These are phyloP conservation scores for Cyprinus carpio DNA, from an alignment of 2,113 vertebrate species.

Conservation along the genomic window DNA sequence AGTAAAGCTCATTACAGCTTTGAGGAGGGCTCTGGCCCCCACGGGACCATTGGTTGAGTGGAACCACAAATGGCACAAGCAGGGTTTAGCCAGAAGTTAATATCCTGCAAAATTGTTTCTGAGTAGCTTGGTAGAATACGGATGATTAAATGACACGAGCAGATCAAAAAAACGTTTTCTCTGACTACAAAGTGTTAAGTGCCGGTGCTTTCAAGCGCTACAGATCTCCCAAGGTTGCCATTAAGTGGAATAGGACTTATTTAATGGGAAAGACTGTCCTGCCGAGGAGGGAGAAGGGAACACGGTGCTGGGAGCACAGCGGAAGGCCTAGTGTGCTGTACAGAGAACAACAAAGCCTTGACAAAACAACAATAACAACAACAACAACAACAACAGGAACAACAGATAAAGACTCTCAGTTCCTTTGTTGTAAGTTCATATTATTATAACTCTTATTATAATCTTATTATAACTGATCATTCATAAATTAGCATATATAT, in stretches of 20 bases:
- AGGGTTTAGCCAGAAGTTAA: constrained; percentile 83
- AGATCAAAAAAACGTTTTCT: constrained; percentile 81
- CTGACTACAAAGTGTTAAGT: constrained; percentile 80
- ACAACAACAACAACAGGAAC: neutral
- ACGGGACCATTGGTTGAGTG: constrained; percentile 78
- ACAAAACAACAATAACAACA: constrained; percentile 9
- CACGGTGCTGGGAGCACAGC: constrained; percentile 40
- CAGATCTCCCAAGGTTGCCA: constrained; percentile 76
- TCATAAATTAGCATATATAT: neutral
- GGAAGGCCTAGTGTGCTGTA: constrained; percentile 38
- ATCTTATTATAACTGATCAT: neutral
- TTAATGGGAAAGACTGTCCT: constrained; percentile 67
- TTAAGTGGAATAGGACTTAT: constrained; percentile 75
- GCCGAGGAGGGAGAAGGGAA: constrained; percentile 26
- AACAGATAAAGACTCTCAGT: constrained; percentile 27
- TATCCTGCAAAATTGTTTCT: constrained; percentile 84
- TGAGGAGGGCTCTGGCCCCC: constrained; percentile 72
- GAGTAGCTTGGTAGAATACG: constrained; percentile 75
- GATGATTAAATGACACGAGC: constrained; percentile 82
- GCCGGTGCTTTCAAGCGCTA: constrained; percentile 59
- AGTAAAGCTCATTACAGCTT: constrained; percentile 77
- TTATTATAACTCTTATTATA: neutral
- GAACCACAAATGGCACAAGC: constrained; percentile 82
- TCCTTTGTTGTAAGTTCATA: neutral
- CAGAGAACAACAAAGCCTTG: constrained; percentile 40